A percentile compares a stretch with the other conserved stretches of the same genome.
These are phyloP conservation scores for Channa argus DNA, from an alignment of 2,113 vertebrate species.

Conservation along the genomic window DNA sequence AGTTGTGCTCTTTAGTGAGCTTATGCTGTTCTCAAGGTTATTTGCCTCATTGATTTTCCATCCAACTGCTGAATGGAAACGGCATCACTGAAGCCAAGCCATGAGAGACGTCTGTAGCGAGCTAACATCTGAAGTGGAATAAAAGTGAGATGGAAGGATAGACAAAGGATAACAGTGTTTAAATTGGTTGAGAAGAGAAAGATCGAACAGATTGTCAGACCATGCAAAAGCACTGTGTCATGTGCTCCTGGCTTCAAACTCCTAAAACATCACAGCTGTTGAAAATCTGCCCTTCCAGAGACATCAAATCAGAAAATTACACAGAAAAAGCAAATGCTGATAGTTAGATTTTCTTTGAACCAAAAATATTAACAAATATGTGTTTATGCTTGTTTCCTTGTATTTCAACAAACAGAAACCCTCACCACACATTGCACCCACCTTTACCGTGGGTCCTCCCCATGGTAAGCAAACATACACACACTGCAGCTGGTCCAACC, in stretches of 20 bases:
- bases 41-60: slow-evolving; percentile 73
- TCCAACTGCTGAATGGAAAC: slow-evolving; percentile 74
- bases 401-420: slow-evolving; percentile 69
- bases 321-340: slow-evolving; percentile 19
- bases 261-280: slow-evolving; percentile 59
- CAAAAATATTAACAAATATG: slow-evolving; percentile 11
- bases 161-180: slow-evolving; percentile 5
- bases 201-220: slow-evolving; percentile 53
- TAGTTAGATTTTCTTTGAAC: background rate
- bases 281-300: slow-evolving; percentile 33
- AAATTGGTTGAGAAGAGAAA: slow-evolving; percentile 39
- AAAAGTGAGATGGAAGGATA: slow-evolving; percentile 27
- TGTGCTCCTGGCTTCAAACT: slow-evolving; percentile 11
- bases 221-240: slow-evolving; percentile 18
- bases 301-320: slow-evolving; percentile 13
- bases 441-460: no score
- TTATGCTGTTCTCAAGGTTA: slow-evolving; percentile 62
- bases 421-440: background rate
- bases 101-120: slow-evolving; percentile 53
- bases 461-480: no score
- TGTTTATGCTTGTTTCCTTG: slow-evolving; percentile 14
- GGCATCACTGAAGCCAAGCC: slow-evolving; percentile 62
- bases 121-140: slow-evolving; percentile 54
- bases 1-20: slow-evolving; percentile 49
- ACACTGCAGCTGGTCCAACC: no score